Evolutionary conservation across 2,888 invertebrate species (phyloP), one percentile per base, ranked within the genome.

Genomic region (Volucella inanis): DNA sequence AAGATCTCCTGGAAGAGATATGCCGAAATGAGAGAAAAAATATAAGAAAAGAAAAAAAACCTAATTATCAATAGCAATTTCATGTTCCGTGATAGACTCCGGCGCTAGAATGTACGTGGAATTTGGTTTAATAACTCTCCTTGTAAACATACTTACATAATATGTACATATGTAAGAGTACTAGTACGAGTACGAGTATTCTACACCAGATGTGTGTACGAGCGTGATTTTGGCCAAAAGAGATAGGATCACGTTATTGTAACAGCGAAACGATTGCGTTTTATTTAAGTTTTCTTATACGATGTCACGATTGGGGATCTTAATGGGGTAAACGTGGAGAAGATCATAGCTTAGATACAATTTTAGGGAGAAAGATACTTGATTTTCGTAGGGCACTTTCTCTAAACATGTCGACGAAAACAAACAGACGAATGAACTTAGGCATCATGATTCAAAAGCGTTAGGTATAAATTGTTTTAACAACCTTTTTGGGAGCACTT

Each of bases 261-360:
- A 12, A 15, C 39, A 43, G 43, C 15, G 55, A 74, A 74, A 38
- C 62, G 41, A 67, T 67, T 57, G 57, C 75, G 54, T 77, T 54
- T 70, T 52, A 38, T 59, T 57, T 43, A 65, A 38, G 64, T 78
- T 64, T 57, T 54, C 68, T 22, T 43, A 14, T 61, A 47, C 54
- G 64, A 71, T 78, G 78, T 71, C 78, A 78, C 78, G 78, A 78
- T 64, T 78, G 71, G 57, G 64, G 57, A 55, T 64, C 68, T 57
- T 65, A 78, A 78, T 71, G 78, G n/a, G 57, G 45, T 18, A 43
- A 71, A 78, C 78, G 78, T 78, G 78, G 65, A 78, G 43, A 71
- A 71, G 64, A 54, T 68, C 47, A 61, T 45, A 22, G 47, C 15
- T 70, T 31, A 18, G 76, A 76, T 76, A 76, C 31, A 76, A 15